Evolutionary conservation across 1,140 invertebrate species (phyloP).

Genomic region (Holcopasites calliopsidis): DNA sequence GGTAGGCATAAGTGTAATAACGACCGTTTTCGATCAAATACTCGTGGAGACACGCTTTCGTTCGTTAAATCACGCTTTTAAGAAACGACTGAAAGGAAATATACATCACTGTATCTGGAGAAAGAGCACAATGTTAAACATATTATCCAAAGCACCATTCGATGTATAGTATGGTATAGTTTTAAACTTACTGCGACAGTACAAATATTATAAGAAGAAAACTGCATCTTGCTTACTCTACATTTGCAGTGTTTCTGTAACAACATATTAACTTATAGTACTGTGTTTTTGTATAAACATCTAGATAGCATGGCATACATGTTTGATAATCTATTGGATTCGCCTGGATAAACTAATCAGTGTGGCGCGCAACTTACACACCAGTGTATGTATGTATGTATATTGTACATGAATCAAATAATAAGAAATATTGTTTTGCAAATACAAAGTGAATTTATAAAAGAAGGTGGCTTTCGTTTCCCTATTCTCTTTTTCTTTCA

Average conservation of each 20-base stretch:
- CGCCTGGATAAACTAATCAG: slow-evolving; percentile 24
- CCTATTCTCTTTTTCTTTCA: background rate
- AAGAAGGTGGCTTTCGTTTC: background rate
- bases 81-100: background rate
- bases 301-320: background rate
- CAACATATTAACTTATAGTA: background rate
- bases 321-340: slow-evolving; percentile 19
- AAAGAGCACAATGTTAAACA: slow-evolving; percentile 46
- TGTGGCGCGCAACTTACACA: slow-evolving; percentile 26
- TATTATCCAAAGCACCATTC: slow-evolving; percentile 55
- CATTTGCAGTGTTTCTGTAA: slow-evolving; percentile 19
- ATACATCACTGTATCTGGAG: slow-evolving; percentile 14
- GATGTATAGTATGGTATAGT: slow-evolving; percentile 32
- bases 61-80: background rate
- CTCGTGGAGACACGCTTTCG: background rate
- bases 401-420: slow-evolving; percentile 32
- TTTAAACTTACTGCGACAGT: slow-evolving; percentile 54
- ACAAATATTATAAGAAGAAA: slow-evolving; percentile 59
- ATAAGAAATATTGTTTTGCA: slow-evolving; percentile 27
- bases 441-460: background rate
- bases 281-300: slow-evolving; percentile 15
- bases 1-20: slow-evolving; percentile 9
- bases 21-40: background rate
- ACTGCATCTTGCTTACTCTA: slow-evolving; percentile 26
- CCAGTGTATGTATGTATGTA: slow-evolving; percentile 43